These are phyloP conservation scores for Horisme vitalbata DNA, from an alignment of 2,888 invertebrate species.

Conservation along the genomic window DNA sequence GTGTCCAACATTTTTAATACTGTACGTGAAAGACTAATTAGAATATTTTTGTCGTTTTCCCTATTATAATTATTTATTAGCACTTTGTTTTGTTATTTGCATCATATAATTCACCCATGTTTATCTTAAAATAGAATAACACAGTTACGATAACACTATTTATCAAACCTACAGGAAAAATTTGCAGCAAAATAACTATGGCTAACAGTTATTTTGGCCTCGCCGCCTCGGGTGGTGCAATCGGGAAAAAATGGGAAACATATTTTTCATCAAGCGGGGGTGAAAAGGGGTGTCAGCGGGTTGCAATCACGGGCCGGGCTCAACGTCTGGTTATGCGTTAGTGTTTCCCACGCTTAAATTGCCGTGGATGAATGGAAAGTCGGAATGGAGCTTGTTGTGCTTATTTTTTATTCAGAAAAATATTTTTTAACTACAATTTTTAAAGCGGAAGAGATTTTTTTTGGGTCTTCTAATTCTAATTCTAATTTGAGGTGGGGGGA, in stretches of 20 bases:
- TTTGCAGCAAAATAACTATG: conserved; percentile 2
- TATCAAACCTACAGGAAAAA: conserved; percentile 1
- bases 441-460: no score
- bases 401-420: conserved; percentile 2
- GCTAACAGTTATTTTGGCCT: conserved; percentile 17
- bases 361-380: conserved; percentile 20
- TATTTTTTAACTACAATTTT: no score
- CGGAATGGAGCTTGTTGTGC: conserved; percentile 15
- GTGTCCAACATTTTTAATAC: no score
- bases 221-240: conserved; percentile 27
- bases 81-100: no score
- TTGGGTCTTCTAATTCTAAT: no score
- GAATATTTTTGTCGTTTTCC: no score
- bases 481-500: no score
- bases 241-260: conserved; percentile 40
- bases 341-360: conserved; percentile 38
- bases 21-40: no score
- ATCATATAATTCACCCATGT: no score
- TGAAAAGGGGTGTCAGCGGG: conserved; percentile 42
- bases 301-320: conserved; percentile 53
- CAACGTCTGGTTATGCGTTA: conserved; percentile 34
- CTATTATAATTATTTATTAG: no score
- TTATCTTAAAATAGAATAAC: no score
- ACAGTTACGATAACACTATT: conserved; percentile 1
- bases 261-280: conserved; percentile 59